phyloP scores from a whole-genome alignment of 2,888 invertebrate genomes.

The Noctua pronuba region DNA sequence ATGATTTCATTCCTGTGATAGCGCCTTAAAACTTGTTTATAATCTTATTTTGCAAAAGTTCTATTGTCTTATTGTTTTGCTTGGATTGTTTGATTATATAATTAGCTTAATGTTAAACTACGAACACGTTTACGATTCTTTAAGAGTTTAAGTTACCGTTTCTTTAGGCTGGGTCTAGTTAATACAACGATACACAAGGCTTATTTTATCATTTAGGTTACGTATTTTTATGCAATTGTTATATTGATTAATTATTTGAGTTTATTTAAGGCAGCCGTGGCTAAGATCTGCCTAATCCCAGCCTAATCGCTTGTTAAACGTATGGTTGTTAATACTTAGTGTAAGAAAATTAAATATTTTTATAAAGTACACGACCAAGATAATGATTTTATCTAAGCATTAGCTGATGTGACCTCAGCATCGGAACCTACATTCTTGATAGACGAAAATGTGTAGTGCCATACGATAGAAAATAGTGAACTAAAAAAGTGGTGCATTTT shows the following conservation, averaged over 20 bases:
- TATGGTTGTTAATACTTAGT: conserved; percentile 76
- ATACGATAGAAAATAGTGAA: conserved; percentile 75
- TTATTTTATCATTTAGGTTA: conserved; percentile 51
- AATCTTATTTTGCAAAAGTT: conserved; percentile 63
- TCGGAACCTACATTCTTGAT: conserved; percentile 61
- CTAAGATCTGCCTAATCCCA: conserved; percentile 46
- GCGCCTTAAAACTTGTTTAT: conserved; percentile 73
- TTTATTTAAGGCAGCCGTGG: conserved; percentile 52
- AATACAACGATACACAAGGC: conserved; percentile 51
- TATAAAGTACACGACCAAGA: conserved; percentile 85
- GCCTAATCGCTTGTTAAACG: conserved; percentile 71
- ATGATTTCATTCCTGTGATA: conserved; percentile 85
- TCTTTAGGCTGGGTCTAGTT: conserved; percentile 59
- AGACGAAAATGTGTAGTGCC: conserved; percentile 77
- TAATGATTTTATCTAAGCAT: conserved; percentile 75
- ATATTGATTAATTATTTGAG: conserved; percentile 51
- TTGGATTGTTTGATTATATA: conserved; percentile 46
- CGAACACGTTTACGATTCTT: conserved; percentile 44
- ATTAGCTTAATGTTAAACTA: conserved; percentile 44
- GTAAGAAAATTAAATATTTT: conserved; percentile 85
- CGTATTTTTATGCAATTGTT: conserved; percentile 51
- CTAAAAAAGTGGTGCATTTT: conserved; percentile 84
- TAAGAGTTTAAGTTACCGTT: conserved; percentile 69
- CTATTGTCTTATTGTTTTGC: conserved; percentile 60
- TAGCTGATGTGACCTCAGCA: conserved; percentile 62